These are phyloP conservation scores for Euglossa dilemma DNA, from an alignment of 1,140 invertebrate genomes.

Conservation along the genomic window DNA sequence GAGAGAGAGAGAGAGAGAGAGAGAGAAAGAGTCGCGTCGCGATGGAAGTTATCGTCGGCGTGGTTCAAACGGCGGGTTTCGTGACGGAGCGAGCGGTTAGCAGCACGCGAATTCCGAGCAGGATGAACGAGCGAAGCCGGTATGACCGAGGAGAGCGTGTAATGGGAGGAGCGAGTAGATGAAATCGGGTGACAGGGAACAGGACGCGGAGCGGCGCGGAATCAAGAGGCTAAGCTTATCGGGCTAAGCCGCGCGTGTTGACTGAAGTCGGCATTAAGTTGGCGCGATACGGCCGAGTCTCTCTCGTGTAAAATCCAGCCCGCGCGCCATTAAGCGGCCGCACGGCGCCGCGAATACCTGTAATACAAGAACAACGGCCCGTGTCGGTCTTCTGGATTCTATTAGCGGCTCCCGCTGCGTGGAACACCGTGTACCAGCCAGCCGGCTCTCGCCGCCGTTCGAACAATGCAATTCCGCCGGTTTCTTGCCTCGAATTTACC, in stretches of 20 bases:
- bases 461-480: too few species aligned
- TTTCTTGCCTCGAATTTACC: too few species aligned
- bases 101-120: conserved; percentile 22
- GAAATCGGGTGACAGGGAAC: conserved; percentile 37
- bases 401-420: background rate
- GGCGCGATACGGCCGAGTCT: conserved; percentile 33
- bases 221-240: conserved; percentile 43
- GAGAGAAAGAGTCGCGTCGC: background rate
- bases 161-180: conserved; percentile 1
- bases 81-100: conserved; percentile 41
- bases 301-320: conserved; percentile 23
- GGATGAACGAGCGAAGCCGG: too few species aligned
- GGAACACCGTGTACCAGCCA: too few species aligned
- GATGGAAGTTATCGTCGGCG: background rate
- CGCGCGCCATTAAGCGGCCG: conserved; percentile 23
- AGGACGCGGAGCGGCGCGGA: conserved; percentile 18
- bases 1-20: too few species aligned
- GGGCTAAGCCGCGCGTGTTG: conserved; percentile 40
- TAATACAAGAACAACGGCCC: conserved; percentile 2
- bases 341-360: conserved; percentile 13
- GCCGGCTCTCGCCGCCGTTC: too few species aligned
- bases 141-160: background rate
- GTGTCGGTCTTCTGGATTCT: conserved; percentile 11
- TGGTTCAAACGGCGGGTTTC: conserved; percentile 5
- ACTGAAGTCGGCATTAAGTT: conserved; percentile 52